Base-by-base conservation (phyloP, 2,113 vertebrate species). In the Equus przewalskii region DNA sequence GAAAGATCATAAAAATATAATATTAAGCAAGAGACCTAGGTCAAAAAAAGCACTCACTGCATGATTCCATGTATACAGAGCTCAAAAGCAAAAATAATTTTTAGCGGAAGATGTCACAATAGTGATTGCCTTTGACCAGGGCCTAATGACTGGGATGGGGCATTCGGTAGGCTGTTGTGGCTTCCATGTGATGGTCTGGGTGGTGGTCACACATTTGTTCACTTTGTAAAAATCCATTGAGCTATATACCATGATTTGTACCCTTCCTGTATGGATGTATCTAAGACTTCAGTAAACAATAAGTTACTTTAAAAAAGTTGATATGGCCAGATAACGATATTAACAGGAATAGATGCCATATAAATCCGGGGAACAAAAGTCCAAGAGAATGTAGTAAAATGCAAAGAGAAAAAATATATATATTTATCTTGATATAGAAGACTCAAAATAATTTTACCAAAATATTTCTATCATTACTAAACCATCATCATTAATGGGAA, bases 381-480 rank as follows among this genome's bases (percentile, higher is more conserved):
- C 65, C 15, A 28, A 72, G 19, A 64, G 56, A 90, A 36, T 26
- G 6, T 8, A 72, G 41, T 54, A 18, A 85, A 95, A 93, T 70
- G 62, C 18, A 19, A 83, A 92, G 8, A 91, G 22, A 86, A 87
- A 76, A 88, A 93, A 97, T 3, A 41, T 41, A 76, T 36, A 44
- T 33, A 97, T 85, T 93, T 94, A 96, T 96, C 95, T 94, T 94
- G 33, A 91, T 65, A 79, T 22, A 78, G 51, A 97, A 86, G 54
- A 89, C 54, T 93, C 54, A 82, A 82, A 82, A 62, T 67, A 87
- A 79, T 89, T 82, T 80, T 87, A 93, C 49, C 73, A 96, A 97
- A 94, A 91, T 84, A 97, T 89, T 92, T 80, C 89, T 87, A 65
- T 60, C 94, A 91, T 96, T 95, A 93, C 67, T 82, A 96, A 97